Evolutionary conservation across 1,140 invertebrate species (phyloP).

Genomic region (Cydia strobilella): DNA sequence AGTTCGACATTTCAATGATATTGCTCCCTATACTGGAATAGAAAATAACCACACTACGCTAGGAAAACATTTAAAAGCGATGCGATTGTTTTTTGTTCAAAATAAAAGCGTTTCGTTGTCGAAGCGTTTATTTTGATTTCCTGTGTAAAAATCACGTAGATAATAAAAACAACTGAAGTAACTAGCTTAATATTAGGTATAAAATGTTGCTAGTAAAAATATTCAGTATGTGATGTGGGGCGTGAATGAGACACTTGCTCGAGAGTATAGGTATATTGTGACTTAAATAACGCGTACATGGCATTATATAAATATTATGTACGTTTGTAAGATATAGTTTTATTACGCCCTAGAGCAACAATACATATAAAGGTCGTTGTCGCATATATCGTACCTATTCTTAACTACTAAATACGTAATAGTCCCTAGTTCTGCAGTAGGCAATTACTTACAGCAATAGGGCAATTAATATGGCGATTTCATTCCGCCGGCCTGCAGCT

Average conservation of each 20-base stretch:
- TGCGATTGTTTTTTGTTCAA: not conserved
- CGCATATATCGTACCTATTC: constrained; percentile 10
- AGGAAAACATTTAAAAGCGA: not conserved
- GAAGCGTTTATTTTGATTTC: too few relatives aligned
- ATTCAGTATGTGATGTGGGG: too few relatives aligned
- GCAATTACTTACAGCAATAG: constrained; percentile 22
- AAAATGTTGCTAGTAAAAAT: too few relatives aligned
- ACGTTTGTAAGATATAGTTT: not conserved
- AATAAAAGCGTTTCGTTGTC: too few relatives aligned
- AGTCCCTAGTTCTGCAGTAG: not conserved
- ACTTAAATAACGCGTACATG: too few relatives aligned
- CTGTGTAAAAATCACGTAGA: too few relatives aligned
- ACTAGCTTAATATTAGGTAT: too few relatives aligned
- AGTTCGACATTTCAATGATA: not conserved
- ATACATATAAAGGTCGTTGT: constrained; percentile 1
- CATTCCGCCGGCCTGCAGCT: constrained; percentile 12
- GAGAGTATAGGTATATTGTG: too few relatives aligned
- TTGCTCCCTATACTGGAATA: not conserved
- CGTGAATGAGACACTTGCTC: too few relatives aligned
- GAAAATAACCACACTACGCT: not conserved
- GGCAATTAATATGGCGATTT: constrained; percentile 18
- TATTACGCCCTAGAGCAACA: not conserved
- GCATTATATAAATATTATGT: too few relatives aligned
- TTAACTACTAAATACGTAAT: constrained; percentile 8
- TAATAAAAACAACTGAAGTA: too few relatives aligned